Conservation (phyloP, 2,888 invertebrate genomes). For the Drosophila kokeensis region DNA sequence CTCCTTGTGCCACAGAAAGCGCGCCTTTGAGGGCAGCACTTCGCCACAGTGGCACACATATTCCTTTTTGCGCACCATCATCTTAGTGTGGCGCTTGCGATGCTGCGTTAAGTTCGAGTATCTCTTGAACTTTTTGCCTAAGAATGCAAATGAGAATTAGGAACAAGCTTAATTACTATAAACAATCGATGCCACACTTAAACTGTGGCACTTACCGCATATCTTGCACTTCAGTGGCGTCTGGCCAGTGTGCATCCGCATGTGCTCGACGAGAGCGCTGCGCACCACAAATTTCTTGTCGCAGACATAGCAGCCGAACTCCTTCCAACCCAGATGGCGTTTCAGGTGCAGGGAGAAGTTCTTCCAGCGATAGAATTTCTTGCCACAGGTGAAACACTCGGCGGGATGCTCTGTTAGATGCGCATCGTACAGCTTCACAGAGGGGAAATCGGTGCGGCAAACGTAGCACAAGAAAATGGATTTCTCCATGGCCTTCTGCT, state of each 20-base stretch:
- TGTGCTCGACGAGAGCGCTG: slow-evolving; percentile 92
- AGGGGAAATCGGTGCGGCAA: slow-evolving; percentile 89
- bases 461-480: slow-evolving; percentile 86
- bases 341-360: slow-evolving; percentile 92
- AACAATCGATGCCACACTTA: not conserved
- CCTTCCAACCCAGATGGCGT: slow-evolving; percentile 92
- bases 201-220: slow-evolving; percentile 86
- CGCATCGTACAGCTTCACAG: slow-evolving; percentile 89
- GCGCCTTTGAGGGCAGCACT: slow-evolving; percentile 92
- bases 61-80: slow-evolving; percentile 90
- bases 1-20: slow-evolving; percentile 94
- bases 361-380: slow-evolving; percentile 90
- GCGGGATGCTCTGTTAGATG: slow-evolving; percentile 93
- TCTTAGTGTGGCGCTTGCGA: slow-evolving; percentile 91
- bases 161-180: not conserved
- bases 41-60: slow-evolving; percentile 92
- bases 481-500: slow-evolving; percentile 82
- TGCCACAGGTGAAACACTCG: slow-evolving; percentile 93
- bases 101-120: slow-evolving; percentile 95
- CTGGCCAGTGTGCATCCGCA: slow-evolving; percentile 92
- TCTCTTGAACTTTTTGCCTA: slow-evolving; percentile 90
- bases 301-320: slow-evolving; percentile 90
- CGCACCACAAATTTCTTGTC: slow-evolving; percentile 93
- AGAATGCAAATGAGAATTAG: not conserved
- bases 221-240: slow-evolving; percentile 92